A percentile compares a stretch with the other conserved stretches of the same genome.
phyloP scores from a whole-genome alignment of 2,888 invertebrate genomes.

The Cenopis cana region DNA sequence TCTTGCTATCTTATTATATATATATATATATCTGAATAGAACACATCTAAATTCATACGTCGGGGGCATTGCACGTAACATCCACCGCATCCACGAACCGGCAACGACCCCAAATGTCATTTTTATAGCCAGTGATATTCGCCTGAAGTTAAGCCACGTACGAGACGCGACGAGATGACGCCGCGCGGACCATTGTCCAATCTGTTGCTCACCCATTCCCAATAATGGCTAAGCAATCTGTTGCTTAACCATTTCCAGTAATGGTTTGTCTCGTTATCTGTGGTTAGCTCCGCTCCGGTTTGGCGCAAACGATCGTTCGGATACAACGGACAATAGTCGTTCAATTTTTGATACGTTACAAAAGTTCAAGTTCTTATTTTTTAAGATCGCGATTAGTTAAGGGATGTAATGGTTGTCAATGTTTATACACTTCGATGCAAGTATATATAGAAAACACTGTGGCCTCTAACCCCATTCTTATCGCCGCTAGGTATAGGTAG shows the following conservation, averaged over 20 bases:
- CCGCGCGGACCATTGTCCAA: neutral
- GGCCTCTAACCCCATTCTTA: too few species aligned
- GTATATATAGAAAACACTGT: too few species aligned
- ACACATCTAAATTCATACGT: neutral
- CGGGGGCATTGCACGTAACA: neutral
- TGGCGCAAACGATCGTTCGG: neutral
- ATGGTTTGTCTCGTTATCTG: conserved; percentile 20
- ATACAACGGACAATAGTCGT: neutral
- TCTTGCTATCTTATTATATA: too few species aligned
- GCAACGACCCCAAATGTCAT: neutral
- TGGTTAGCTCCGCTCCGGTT: neutral
- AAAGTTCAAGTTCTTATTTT: neutral
- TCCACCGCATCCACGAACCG: neutral
- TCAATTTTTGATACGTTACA: neutral
- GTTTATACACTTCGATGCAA: too few species aligned
- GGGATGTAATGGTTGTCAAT: too few species aligned
- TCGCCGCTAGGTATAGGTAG: too few species aligned
- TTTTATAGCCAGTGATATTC: conserved; percentile 1
- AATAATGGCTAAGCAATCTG: too few species aligned
- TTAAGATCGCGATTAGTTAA: too few species aligned
- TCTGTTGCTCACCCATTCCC: neutral
- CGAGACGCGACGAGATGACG: neutral
- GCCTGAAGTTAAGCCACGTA: neutral
- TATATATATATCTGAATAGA: neutral
- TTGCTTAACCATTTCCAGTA: neutral